These are phyloP conservation scores for Myiozetetes cayanensis DNA, from an alignment of 2,113 vertebrate genomes.

Conservation along the genomic window DNA sequence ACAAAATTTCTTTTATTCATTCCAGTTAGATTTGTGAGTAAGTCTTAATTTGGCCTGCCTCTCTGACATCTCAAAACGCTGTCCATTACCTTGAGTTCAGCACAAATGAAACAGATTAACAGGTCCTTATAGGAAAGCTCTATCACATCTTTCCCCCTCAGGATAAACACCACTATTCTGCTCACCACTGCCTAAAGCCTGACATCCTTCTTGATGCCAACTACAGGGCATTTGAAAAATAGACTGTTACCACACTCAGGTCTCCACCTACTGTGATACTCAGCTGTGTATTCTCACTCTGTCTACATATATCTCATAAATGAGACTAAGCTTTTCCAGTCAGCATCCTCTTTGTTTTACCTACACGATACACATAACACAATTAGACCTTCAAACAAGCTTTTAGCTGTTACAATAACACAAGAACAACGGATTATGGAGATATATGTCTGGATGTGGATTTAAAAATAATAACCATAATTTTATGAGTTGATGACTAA, in stretches of 20 bases:
- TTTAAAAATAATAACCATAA: neutral
- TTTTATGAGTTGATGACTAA: neutral
- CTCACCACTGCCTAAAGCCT: neutral
- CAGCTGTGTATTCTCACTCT: fast-evolving
- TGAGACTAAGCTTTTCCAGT: neutral
- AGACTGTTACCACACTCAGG: neutral
- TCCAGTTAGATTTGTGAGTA: neutral
- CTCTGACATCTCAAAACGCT: neutral
- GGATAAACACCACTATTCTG: neutral
- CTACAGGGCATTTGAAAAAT: neutral
- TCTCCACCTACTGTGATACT: neutral
- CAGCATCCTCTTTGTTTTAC: neutral
- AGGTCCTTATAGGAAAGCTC: neutral
- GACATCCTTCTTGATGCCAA: neutral
- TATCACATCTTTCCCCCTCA: neutral
- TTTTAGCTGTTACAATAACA: neutral
- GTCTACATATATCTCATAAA: neutral
- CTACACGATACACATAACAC: neutral
- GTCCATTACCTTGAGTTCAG: neutral
- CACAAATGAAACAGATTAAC: neutral
- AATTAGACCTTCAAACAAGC: neutral
- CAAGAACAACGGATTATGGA: neutral
- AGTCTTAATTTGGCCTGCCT: neutral
- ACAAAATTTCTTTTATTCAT: neutral
- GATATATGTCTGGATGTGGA: neutral